Percentiles rank a stretch among this genome's conserved stretches.
Evolutionary conservation across 2,113 vertebrate species (phyloP).

Genomic region (Chamaea fasciata): DNA sequence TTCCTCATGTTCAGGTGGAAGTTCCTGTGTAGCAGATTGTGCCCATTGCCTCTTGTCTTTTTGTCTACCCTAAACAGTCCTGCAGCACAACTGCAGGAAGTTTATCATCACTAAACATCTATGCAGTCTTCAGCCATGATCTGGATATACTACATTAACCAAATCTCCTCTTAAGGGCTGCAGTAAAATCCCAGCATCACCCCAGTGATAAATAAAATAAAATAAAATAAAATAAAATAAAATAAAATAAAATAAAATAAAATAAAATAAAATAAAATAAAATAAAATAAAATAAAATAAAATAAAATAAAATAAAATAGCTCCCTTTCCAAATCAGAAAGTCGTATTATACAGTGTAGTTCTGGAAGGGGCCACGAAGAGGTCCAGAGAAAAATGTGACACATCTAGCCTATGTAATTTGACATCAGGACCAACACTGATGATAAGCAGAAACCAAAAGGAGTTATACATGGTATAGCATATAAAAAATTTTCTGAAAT

Average conservation of each 20-base stretch:
- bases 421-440: background rate
- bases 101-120: background rate
- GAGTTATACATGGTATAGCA: fast-evolving
- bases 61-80: background rate
- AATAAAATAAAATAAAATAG: background rate
- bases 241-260: background rate
- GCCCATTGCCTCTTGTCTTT: fast-evolving
- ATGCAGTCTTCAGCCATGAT: background rate
- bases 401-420: background rate
- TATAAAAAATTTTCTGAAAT: background rate
- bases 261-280: background rate
- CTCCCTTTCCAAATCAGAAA: background rate
- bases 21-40: background rate
- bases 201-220: background rate
- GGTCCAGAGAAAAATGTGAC: background rate
- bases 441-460: background rate
- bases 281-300: background rate
- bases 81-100: background rate
- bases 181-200: background rate
- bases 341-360: background rate
- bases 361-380: background rate
- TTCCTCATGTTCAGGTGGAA: background rate
- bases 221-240: background rate
- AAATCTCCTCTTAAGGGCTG: background rate
- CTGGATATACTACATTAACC: background rate